These are phyloP conservation scores for Sternotherus odoratus DNA, from an alignment of 2,797 vertebrate species.

Conservation along the genomic window DNA sequence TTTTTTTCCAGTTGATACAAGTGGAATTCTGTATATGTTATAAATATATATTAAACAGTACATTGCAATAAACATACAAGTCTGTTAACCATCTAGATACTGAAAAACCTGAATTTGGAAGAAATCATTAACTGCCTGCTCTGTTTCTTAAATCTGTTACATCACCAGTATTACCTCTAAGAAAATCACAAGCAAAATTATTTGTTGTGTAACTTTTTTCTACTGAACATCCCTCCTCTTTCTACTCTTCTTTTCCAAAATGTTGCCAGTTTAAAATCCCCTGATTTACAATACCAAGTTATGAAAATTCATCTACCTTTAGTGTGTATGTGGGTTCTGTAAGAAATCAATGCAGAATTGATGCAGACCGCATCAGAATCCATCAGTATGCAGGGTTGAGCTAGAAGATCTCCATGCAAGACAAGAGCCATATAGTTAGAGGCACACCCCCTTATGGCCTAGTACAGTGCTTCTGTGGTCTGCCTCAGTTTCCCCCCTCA, in stretches of 20 bases:
- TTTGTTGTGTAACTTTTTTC: background rate
- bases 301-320: background rate
- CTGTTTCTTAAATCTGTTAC: background rate
- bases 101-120: constrained; percentile 1
- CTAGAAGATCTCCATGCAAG: background rate
- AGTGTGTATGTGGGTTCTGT: constrained; percentile 12
- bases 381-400: background rate
- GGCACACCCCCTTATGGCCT: background rate
- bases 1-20: background rate
- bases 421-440: background rate
- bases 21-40: background rate
- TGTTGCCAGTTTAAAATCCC: background rate
- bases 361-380: background rate
- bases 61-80: background rate
- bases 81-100: background rate
- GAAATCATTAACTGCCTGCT: background rate
- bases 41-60: background rate
- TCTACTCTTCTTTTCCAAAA: background rate
- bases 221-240: background rate
- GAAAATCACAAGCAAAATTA: background rate
- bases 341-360: background rate
- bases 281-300: constrained; percentile 18
- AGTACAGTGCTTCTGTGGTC: background rate
- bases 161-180: background rate
- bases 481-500: background rate